Evolutionary conservation across 2,797 vertebrate species (phyloP).

Genomic region (Peromyscus aztecus): DNA sequence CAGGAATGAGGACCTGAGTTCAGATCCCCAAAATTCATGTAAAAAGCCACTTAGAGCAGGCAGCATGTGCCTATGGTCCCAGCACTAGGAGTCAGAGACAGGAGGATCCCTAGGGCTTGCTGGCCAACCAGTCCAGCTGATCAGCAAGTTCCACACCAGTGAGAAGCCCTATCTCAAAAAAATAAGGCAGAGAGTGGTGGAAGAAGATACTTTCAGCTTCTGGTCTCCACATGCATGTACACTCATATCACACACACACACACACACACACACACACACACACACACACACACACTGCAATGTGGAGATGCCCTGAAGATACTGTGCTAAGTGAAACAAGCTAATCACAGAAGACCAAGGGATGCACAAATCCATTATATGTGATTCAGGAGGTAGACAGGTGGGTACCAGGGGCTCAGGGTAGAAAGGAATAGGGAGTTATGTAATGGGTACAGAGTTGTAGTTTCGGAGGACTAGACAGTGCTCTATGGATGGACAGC

Average conservation of each 20-base stretch:
- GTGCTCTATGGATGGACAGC: not conserved
- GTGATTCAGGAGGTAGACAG: not conserved
- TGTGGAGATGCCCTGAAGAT: not conserved
- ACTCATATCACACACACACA: too few relatives aligned
- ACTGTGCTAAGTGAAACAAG: constrained; percentile 41
- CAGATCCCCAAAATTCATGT: not conserved
- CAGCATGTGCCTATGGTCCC: not conserved
- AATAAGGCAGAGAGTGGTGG: not conserved
- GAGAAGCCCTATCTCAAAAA: not conserved
- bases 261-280: too few relatives aligned
- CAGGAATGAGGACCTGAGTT: not conserved
- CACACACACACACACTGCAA: not conserved
- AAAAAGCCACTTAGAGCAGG: not conserved
- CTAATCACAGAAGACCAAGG: not conserved
- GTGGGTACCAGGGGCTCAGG: not conserved
- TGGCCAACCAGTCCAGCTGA: not conserved
- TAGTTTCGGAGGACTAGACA: not conserved
- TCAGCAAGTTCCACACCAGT: not conserved
- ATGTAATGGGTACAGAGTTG: not conserved
- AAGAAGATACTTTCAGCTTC: not conserved
- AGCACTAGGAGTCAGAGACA: not conserved
- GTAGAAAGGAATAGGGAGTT: not conserved
- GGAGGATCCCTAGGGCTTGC: too few relatives aligned
- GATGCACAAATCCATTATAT: not conserved
- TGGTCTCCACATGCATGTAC: not conserved